phyloP scores from a whole-genome alignment of 2,113 vertebrate species.

The Pimephales promelas region DNA sequence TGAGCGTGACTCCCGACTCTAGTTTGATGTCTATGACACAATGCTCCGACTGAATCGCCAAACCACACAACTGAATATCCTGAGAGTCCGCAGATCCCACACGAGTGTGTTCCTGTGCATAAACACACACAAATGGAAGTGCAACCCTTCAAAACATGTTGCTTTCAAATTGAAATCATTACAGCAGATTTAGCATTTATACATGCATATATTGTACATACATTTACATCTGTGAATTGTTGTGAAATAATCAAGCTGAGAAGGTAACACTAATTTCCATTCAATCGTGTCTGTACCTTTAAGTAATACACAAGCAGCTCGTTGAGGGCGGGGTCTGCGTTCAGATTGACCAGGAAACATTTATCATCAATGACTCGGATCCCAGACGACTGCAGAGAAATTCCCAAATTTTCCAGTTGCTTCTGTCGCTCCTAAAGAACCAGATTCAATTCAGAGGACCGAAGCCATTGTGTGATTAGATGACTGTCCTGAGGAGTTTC shows the following conservation, averaged over 20 bases:
- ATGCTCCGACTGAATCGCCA: constrained; percentile 92
- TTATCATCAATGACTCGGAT: constrained; percentile 93
- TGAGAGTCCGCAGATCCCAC: constrained; percentile 93
- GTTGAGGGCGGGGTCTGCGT: constrained; percentile 94
- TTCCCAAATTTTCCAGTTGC: constrained; percentile 91
- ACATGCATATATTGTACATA: neutral
- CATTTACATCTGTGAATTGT: neutral
- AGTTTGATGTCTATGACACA: constrained; percentile 86
- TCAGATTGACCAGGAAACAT: constrained; percentile 92
- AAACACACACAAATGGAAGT: neutral
- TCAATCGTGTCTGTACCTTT: constrained; percentile 76
- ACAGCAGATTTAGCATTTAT: neutral
- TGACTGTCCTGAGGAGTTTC: neutral
- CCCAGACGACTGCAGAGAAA: constrained; percentile 93
- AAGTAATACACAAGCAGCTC: constrained; percentile 95
- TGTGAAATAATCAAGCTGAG: neutral
- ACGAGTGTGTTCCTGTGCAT: constrained; percentile 83
- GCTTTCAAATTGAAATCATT: neutral
- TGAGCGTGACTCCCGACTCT: constrained; percentile 83
- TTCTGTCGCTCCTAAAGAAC: constrained; percentile 86
- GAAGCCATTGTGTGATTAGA: neutral
- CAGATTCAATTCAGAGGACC: neutral
- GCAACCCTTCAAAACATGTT: neutral
- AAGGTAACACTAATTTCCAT: neutral
- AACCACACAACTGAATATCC: constrained; percentile 94